phyloP scores from a whole-genome alignment of 53 echinoderm and acorn worm species.

The Henricia sp. region DNA sequence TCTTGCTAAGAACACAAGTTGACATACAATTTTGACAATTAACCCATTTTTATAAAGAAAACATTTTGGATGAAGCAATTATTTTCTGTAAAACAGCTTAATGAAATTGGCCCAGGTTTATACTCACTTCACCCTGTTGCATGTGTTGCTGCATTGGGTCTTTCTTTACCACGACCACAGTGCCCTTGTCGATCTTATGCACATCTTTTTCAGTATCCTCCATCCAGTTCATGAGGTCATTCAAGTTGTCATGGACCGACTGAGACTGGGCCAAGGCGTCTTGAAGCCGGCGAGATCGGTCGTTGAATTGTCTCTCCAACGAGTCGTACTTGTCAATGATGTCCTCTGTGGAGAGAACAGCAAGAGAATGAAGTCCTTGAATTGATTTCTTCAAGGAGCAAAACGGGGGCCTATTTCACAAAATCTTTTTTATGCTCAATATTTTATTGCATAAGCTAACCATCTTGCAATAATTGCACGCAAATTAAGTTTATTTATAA shows the following conservation, averaged over 20 bases:
- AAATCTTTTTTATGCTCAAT: no score
- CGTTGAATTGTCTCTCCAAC: constrained; percentile 75
- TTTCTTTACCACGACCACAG: constrained; percentile 92
- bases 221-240: constrained; percentile 87
- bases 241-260: constrained; percentile 89
- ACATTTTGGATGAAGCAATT: no score
- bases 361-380: neutral
- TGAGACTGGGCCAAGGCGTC: constrained; percentile 90
- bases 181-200: constrained; percentile 95
- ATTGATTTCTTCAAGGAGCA: no score
- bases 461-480: no score
- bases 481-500: no score
- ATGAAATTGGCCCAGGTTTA: neutral
- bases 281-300: constrained; percentile 80
- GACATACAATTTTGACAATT: no score
- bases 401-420: no score
- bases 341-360: constrained; percentile 65
- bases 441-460: no score
- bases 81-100: no score
- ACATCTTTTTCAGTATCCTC: constrained; percentile 90
- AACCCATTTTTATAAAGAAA: no score
- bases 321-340: constrained; percentile 75
- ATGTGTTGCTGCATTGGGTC: constrained; percentile 85
- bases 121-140: constrained; percentile 81
- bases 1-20: no score